These are phyloP conservation scores for Lasius platythorax DNA, from an alignment of 2,888 invertebrate genomes.

Conservation along the genomic window DNA sequence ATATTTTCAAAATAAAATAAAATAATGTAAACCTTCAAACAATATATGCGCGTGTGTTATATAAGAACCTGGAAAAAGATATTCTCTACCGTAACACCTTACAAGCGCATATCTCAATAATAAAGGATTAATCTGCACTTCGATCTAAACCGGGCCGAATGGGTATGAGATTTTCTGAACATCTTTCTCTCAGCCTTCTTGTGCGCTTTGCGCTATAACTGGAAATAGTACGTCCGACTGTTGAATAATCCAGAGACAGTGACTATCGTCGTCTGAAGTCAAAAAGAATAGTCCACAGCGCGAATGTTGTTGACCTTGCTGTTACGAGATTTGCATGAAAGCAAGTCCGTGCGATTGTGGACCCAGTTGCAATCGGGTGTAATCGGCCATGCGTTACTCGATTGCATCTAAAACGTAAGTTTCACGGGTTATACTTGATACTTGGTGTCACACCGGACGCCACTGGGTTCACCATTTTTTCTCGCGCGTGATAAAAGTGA, in stretches of 20 bases:
- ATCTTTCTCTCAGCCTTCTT: not conserved
- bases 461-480: constrained; percentile 34
- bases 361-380: not conserved
- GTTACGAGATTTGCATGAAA: constrained; percentile 59
- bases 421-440: constrained; percentile 18
- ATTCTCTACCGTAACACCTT: not conserved
- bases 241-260: not conserved
- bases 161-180: not conserved
- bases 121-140: not conserved
- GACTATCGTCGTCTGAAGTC: not conserved
- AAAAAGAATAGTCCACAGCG: constrained; percentile 40
- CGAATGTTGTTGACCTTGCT: constrained; percentile 80
- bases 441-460: not conserved
- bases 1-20: not conserved
- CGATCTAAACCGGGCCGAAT: not conserved
- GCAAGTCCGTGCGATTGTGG: not conserved
- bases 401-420: constrained; percentile 30
- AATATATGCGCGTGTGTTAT: not conserved
- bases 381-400: constrained; percentile 21
- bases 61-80: not conserved
- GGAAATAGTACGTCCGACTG: not conserved
- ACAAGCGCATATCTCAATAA: not conserved
- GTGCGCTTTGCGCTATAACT: not conserved
- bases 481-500: constrained; percentile 55
- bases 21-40: not conserved